Evolutionary conservation across 2,113 vertebrate genomes (phyloP).

Genomic region (Rhegmatorhina hoffmannsi): DNA sequence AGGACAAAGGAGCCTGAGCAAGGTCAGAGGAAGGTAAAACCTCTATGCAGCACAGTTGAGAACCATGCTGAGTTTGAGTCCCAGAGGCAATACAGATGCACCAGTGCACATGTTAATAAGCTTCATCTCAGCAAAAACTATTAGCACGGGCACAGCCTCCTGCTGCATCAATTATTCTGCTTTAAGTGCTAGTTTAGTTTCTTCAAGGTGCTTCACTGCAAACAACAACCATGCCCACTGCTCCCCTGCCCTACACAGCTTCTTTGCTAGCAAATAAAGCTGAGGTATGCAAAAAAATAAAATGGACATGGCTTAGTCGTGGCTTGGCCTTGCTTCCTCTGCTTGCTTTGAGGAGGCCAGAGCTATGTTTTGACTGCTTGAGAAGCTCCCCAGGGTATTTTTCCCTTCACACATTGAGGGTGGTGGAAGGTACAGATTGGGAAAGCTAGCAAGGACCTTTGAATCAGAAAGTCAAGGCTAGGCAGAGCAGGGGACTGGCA

Average conservation of each 20-base stretch:
- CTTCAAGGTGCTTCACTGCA: slow-evolving; percentile 17
- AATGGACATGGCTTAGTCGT: neutral
- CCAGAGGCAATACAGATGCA: slow-evolving; percentile 70
- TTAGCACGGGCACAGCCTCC: slow-evolving; percentile 50
- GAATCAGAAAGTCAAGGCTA: neutral
- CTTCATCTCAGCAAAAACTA: slow-evolving; percentile 66
- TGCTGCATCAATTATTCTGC: slow-evolving; percentile 56
- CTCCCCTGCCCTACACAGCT: neutral
- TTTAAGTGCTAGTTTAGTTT: neutral
- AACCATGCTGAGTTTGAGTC: slow-evolving; percentile 48
- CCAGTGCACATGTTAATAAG: slow-evolving; percentile 70
- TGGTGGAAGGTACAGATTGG: too few species aligned
- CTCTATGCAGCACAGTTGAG: neutral
- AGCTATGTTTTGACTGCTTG: neutral
- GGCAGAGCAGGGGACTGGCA: neutral
- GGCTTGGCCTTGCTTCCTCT: neutral
- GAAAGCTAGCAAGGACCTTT: neutral
- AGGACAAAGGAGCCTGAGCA: slow-evolving; percentile 59
- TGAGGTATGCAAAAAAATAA: neutral
- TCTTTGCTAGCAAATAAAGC: neutral
- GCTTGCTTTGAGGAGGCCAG: neutral
- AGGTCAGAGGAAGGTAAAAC: slow-evolving; percentile 70
- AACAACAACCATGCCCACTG: neutral
- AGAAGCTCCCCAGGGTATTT: neutral
- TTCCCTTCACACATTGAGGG: neutral